Evolutionary conservation across 2,888 invertebrate genomes (phyloP).

Genomic region (Mallateleia sp.): DNA sequence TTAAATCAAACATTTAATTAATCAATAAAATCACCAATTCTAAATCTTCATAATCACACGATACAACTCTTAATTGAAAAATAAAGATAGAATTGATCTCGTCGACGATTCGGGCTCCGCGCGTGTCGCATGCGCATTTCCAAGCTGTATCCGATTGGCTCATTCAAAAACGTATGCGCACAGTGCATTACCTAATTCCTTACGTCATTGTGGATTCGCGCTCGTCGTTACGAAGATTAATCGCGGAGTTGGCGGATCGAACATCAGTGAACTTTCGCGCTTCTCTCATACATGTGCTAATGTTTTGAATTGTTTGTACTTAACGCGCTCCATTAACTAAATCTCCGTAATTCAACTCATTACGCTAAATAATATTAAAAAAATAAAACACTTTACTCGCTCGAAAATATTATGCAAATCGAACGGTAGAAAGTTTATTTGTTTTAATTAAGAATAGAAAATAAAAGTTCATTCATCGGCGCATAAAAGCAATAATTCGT

Average conservation of each 20-base stretch:
- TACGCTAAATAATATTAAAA: background rate
- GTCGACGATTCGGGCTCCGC: constrained; percentile 27
- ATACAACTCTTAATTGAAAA: too few relatives aligned
- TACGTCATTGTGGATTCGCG: constrained; percentile 69
- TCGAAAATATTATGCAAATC: too few relatives aligned
- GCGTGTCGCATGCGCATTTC: constrained; percentile 15
- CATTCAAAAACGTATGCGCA: constrained; percentile 61
- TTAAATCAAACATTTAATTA: too few relatives aligned
- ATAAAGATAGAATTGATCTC: constrained; percentile 16
- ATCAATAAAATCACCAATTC: too few relatives aligned
- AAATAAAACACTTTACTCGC: background rate
- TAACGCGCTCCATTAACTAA: background rate
- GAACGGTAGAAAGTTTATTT: too few relatives aligned
- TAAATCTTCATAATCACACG: too few relatives aligned
- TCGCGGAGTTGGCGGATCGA: constrained; percentile 58
- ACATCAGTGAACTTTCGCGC: constrained; percentile 74
- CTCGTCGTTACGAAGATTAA: constrained; percentile 73
- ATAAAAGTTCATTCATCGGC: background rate
- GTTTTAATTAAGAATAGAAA: background rate
- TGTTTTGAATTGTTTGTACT: constrained; percentile 40
- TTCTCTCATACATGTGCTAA: constrained; percentile 62
- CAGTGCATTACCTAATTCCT: constrained; percentile 62
- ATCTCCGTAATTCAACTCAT: background rate
- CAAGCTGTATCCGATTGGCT: constrained; percentile 23
- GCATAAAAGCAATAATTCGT: background rate